Conservation (phyloP, 1,140 invertebrate species). For the Zaprionus ghesquierei region DNA sequence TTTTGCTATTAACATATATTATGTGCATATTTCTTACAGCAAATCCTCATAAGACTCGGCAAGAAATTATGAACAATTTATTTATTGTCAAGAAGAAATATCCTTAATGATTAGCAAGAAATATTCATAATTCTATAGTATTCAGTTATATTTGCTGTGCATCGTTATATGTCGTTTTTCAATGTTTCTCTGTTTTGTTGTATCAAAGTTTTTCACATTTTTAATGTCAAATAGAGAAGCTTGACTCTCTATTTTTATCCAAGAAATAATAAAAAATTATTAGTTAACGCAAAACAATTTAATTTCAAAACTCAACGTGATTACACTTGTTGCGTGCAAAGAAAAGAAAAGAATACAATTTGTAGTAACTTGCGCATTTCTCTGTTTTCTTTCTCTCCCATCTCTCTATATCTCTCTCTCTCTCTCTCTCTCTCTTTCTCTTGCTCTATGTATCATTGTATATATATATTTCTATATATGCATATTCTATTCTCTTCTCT, state of each 20-base stretch:
- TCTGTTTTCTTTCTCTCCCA: slow-evolving; percentile 38
- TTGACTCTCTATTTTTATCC: not conserved
- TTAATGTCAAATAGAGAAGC: not conserved
- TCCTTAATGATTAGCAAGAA: not conserved
- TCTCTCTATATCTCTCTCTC: slow-evolving; percentile 16
- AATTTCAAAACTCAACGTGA: not conserved
- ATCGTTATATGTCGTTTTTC: not conserved
- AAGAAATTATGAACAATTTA: slow-evolving; percentile 12
- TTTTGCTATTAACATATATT: not conserved
- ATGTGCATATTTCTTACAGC: not conserved
- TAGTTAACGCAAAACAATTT: not conserved
- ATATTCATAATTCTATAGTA: not conserved
- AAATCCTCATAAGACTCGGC: not conserved
- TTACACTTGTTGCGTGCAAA: not conserved
- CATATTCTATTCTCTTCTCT: slow-evolving; percentile 50
- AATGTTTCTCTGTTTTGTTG: not conserved
- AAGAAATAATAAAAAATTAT: not conserved
- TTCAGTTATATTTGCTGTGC: not conserved
- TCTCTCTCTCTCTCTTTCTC: slow-evolving; percentile 11
- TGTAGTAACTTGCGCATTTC: slow-evolving; percentile 55
- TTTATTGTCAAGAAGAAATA: slow-evolving; percentile 24
- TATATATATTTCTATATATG: slow-evolving; percentile 38
- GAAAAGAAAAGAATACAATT: slow-evolving; percentile 23
- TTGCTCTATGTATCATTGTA: slow-evolving; percentile 29
- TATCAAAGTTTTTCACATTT: not conserved